Conservation (phyloP, 2,113 vertebrate species). For the Chloropsis hardwickii region DNA sequence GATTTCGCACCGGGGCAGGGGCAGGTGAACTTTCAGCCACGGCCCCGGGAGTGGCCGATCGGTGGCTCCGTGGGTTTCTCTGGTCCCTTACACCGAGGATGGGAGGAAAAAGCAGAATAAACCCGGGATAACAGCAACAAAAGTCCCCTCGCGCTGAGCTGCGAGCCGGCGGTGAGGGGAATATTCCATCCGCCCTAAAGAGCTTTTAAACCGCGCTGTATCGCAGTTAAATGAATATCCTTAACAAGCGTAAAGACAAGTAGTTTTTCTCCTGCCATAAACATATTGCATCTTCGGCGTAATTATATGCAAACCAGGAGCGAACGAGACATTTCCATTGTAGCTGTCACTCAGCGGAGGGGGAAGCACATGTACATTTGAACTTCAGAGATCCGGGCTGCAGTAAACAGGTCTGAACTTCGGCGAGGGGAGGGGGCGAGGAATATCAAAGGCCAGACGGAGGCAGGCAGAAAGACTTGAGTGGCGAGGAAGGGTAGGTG, state of each 20-base stretch:
- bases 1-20: neutral
- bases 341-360: slow-evolving; percentile 66
- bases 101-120: neutral
- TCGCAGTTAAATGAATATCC: slow-evolving; percentile 31
- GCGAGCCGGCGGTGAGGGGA: neutral
- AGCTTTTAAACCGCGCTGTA: slow-evolving; percentile 30
- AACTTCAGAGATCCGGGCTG: slow-evolving; percentile 67
- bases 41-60: neutral
- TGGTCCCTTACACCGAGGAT: neutral
- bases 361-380: slow-evolving; percentile 65
- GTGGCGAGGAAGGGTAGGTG: neutral
- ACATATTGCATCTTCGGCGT: slow-evolving; percentile 58
- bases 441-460: neutral
- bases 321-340: slow-evolving; percentile 70
- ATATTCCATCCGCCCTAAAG: slow-evolving; percentile 16
- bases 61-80: neutral
- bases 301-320: slow-evolving; percentile 73
- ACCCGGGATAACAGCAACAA: neutral
- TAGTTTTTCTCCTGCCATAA: slow-evolving; percentile 66
- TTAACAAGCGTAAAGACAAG: slow-evolving; percentile 56
- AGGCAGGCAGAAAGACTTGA: neutral
- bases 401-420: slow-evolving; percentile 69
- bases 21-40: neutral
- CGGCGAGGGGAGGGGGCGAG: slow-evolving; percentile 19
- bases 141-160: neutral